Evolutionary conservation across 2,888 invertebrate species (phyloP).

Genomic region (Anaspis maculata): DNA sequence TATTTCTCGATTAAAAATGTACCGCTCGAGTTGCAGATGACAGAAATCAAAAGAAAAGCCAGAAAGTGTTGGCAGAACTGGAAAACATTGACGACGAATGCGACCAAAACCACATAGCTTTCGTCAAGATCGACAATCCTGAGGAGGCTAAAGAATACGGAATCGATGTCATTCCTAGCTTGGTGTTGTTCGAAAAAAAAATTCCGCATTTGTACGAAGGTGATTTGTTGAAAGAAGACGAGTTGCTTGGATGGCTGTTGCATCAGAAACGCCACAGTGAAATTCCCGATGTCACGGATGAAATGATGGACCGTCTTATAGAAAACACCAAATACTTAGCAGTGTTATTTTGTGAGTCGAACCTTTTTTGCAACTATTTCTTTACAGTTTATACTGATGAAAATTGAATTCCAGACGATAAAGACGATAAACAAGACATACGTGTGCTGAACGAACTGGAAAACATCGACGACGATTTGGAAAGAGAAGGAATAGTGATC

Average conservation of each 20-base stretch:
- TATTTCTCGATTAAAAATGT: neutral
- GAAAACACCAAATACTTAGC: constrained; percentile 74
- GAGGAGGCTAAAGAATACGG: constrained; percentile 86
- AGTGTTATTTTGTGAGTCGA: constrained; percentile 83
- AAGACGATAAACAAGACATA: constrained; percentile 83
- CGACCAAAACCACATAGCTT: constrained; percentile 84
- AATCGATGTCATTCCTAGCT: constrained; percentile 71
- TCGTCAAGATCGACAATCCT: constrained; percentile 84
- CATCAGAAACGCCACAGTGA: constrained; percentile 86
- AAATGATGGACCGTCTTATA: constrained; percentile 87
- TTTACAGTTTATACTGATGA: constrained; percentile 1
- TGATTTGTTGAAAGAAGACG: constrained; percentile 81
- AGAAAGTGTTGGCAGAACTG: constrained; percentile 72
- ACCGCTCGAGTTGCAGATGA: constrained; percentile 55
- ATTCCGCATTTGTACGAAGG: constrained; percentile 56
- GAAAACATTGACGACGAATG: constrained; percentile 93
- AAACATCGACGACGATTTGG: constrained; percentile 86
- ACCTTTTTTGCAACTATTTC: constrained; percentile 1
- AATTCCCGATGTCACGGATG: constrained; percentile 86
- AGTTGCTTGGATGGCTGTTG: constrained; percentile 79
- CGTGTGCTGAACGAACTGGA: constrained; percentile 81
- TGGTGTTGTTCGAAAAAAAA: constrained; percentile 63
- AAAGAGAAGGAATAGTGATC: constrained; percentile 84
- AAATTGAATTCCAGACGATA: constrained; percentile 58
- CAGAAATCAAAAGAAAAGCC: constrained; percentile 84